phyloP scores from a whole-genome alignment of 1,140 invertebrate species.

The Pseudomyrmex flavicornis region DNA sequence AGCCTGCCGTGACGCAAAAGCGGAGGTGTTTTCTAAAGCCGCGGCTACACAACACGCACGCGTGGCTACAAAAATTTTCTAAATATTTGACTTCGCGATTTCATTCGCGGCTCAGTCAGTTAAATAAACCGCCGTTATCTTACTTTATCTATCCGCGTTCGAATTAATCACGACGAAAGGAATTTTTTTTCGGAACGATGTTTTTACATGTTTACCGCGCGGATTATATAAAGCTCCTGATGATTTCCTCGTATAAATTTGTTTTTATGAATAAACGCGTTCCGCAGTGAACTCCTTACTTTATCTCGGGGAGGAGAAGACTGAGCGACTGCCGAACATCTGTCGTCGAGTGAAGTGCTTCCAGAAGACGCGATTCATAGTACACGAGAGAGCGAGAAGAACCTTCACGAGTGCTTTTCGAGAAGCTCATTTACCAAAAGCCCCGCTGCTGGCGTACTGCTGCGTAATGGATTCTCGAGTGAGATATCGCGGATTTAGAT shows the following conservation, averaged over 20 bases:
- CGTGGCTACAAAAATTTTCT: background rate
- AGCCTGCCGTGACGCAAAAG: conserved; percentile 58
- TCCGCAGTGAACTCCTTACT: background rate
- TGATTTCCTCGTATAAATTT: background rate
- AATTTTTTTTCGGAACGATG: too few relatives aligned
- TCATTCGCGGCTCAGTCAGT: background rate
- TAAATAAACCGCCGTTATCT: background rate
- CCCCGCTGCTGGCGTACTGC: background rate
- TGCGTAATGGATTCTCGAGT: conserved; percentile 36
- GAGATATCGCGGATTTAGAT: conserved; percentile 24
- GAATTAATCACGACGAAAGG: conserved; percentile 15
- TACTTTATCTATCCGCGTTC: background rate
- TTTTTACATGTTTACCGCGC: too few relatives aligned
- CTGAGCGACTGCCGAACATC: conserved; percentile 67
- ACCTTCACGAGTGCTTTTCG: conserved; percentile 60
- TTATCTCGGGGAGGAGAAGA: background rate
- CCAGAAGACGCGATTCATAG: conserved; percentile 54
- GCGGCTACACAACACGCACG: background rate
- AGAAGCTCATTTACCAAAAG: conserved; percentile 64
- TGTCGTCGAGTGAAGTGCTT: conserved; percentile 69
- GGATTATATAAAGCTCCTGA: too few relatives aligned
- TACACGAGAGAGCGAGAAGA: conserved; percentile 26
- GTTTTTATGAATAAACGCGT: background rate
- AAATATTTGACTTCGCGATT: conserved; percentile 19
- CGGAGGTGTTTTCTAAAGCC: conserved; percentile 10